These are phyloP conservation scores for Chroicocephalus ridibundus DNA, from an alignment of 2,113 vertebrate genomes.

Conservation along the genomic window DNA sequence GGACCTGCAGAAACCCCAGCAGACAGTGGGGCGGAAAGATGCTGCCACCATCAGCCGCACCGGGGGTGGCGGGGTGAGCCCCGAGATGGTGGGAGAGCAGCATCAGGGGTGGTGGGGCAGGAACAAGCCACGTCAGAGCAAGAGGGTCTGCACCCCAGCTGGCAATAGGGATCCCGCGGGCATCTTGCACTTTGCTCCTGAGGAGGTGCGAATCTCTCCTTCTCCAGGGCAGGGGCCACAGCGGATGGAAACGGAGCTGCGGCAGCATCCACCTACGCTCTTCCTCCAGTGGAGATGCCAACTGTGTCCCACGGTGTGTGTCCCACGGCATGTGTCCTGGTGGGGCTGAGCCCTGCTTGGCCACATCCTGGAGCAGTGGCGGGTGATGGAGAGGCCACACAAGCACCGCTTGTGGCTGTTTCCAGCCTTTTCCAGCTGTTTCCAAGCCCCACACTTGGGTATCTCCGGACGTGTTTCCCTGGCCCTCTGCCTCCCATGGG, in stretches of 20 bases:
- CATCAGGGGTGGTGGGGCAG: not conserved
- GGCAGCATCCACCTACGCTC: not conserved
- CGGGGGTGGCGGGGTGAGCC: not conserved
- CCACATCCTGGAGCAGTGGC: not conserved
- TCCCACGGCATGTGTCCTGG: not conserved
- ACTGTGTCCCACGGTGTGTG: rapidly evolving
- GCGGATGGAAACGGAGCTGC: not conserved
- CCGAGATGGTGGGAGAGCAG: not conserved
- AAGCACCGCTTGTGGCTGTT: rapidly evolving
- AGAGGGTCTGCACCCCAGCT: not conserved
- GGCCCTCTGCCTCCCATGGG: not conserved
- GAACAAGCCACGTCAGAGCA: not conserved
- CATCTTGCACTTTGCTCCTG: not conserved
- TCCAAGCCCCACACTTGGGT: not conserved
- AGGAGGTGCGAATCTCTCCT: not conserved
- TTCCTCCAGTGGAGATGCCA: not conserved
- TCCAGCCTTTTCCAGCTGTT: not conserved
- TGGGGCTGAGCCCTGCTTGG: not conserved
- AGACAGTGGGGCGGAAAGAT: not conserved
- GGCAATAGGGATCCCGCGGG: not conserved
- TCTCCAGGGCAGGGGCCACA: not conserved
- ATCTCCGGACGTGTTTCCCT: not conserved
- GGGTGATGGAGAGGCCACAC: not conserved
- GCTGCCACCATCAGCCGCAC: not conserved
- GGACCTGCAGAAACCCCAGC: not conserved